Evolutionary conservation across 2,113 vertebrate species (phyloP), one percentile per base, ranked within the genome.

Genomic region (Eupsittula cactorum): DNA sequence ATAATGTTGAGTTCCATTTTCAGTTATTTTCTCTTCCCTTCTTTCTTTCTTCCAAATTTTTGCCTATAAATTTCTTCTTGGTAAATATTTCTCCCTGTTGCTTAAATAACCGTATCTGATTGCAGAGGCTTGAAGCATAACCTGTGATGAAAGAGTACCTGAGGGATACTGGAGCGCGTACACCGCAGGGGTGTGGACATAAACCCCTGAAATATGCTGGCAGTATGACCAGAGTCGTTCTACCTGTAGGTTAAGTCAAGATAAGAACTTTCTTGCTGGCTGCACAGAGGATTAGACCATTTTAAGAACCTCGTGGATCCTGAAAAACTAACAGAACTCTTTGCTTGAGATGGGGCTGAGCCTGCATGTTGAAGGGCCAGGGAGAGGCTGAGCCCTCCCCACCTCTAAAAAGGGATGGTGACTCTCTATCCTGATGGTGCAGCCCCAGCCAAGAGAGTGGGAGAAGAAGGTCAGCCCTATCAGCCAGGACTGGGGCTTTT

Each of bases 241-340:
- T 83, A 93, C 93, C 85, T 95, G 96, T 93, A 94, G 27, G 93
- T 92, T 95, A 84, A 82, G 91, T 93, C 80, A 83, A 93, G 83
- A 24, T 86, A 90, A 75, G 73, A 73, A 84, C 62, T 57, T 65
- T 70, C 67, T 81, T 37, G 16, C 64, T 9, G 1, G 37, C 74
- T 91, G 62, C 63, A 73, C 73, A 46, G 42, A 31, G 28, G 9
- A 78, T 92, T 86, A 75, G 60, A 75, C 39, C 33, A 24, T 59
- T 35, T 59, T 16, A 24, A 80, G 78, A 86, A 64, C 11, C 6
- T 91, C 9, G 6, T 5, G 15, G 33, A 31, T 91, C 47, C 71
- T 86, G 35, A 91, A 96, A 86, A 74, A 52, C 5, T 52, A 71
- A 9, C 8, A 65, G 80, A 12, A 55, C 25, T 68, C 16, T 29